These are phyloP conservation scores for Myotis yumanensis DNA, from an alignment of 2,113 vertebrate genomes.

Conservation along the genomic window DNA sequence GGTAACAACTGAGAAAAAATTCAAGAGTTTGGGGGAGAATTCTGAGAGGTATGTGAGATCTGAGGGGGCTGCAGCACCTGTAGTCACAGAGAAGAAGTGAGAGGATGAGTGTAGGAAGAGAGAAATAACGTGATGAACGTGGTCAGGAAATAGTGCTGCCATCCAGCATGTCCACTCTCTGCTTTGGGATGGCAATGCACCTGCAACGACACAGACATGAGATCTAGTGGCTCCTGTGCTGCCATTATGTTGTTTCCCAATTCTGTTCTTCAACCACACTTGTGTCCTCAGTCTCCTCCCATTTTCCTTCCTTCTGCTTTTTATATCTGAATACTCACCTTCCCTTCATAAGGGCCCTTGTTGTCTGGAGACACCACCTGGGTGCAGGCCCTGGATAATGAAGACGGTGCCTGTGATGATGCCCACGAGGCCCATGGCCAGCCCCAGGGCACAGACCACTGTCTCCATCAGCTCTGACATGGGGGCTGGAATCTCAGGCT, in stretches of 20 bases:
- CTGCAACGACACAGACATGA: neutral
- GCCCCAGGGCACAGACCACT: slow-evolving; percentile 69
- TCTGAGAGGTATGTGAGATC: accelerated
- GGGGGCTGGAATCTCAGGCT: slow-evolving; percentile 8
- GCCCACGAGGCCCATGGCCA: slow-evolving; percentile 65
- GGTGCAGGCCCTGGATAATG: too few species aligned
- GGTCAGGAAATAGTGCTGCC: accelerated
- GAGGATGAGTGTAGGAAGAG: accelerated
- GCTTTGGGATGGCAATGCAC: accelerated
- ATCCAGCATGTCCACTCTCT: accelerated
- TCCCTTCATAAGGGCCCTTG: too few species aligned
- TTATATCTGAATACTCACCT: neutral
- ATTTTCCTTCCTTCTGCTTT: accelerated
- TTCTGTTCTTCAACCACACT: accelerated
- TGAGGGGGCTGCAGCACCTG: accelerated
- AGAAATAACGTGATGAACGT: neutral
- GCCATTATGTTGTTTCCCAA: accelerated
- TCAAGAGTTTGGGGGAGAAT: accelerated
- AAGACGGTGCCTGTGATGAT: neutral
- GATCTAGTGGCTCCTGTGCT: accelerated
- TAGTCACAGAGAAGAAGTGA: neutral
- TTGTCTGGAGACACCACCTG: too few species aligned
- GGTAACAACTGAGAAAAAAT: accelerated
- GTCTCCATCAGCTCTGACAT: slow-evolving; percentile 67
- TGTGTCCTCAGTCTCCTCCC: accelerated